phyloP scores from a whole-genome alignment of 2,113 vertebrate genomes.

The Chrysochloris asiatica region DNA sequence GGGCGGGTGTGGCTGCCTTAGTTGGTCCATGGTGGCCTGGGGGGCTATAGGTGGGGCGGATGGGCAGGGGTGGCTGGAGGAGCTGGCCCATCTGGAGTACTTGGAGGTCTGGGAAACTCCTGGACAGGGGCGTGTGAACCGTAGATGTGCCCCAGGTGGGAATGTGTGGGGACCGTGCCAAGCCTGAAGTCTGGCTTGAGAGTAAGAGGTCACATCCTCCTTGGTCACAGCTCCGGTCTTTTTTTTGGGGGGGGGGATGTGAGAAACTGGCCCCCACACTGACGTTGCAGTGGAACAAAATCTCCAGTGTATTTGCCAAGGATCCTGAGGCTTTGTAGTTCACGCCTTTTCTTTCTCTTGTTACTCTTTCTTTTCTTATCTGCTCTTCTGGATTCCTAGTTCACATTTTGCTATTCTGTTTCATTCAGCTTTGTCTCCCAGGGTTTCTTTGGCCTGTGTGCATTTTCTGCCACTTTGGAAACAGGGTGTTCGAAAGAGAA shows the following conservation, averaged over 20 bases:
- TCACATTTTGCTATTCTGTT: slow-evolving; percentile 61
- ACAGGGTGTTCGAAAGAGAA: not conserved
- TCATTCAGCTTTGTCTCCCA: slow-evolving; percentile 60
- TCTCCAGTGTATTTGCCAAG: not conserved
- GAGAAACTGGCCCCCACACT: slow-evolving; percentile 45
- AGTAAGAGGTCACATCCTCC: slow-evolving; percentile 14
- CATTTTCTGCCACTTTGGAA: slow-evolving; percentile 26
- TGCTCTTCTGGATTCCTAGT: not conserved
- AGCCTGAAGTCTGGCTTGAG: not conserved
- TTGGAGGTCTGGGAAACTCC: slow-evolving; percentile 19
- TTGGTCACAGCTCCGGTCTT: not conserved
- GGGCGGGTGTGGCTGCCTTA: slow-evolving; percentile 59
- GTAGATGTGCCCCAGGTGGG: not conserved
- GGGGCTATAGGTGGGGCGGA: not conserved
- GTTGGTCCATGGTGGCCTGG: too few species aligned
- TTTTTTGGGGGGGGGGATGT: too few species aligned
- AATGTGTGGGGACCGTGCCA: not conserved
- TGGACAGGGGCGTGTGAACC: not conserved
- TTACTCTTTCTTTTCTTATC: slow-evolving; percentile 39
- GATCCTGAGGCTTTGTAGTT: slow-evolving; percentile 24
- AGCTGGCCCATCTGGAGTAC: not conserved
- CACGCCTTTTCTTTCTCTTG: not conserved
- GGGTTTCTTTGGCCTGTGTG: not conserved
- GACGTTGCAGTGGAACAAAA: slow-evolving; percentile 36
- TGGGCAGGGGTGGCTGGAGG: not conserved